Evolutionary conservation across 2,888 invertebrate genomes (phyloP).

Genomic region (Sicus ferrugineus): DNA sequence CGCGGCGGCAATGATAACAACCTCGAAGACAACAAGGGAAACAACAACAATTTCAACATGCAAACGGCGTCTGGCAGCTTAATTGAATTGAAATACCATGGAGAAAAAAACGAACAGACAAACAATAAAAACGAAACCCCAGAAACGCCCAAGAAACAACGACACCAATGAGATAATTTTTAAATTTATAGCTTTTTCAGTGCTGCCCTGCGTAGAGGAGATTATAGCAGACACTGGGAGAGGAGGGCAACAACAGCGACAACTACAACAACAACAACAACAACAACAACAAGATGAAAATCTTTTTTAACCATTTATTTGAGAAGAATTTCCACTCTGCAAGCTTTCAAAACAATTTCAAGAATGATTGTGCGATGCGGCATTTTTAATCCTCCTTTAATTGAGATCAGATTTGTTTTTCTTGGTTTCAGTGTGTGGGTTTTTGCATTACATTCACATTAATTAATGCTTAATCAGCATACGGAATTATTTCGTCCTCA

Average conservation of each 20-base stretch:
- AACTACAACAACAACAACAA: conserved; percentile 16
- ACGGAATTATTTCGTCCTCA: too few species aligned
- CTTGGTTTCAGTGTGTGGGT: too few species aligned
- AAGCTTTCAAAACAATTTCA: too few species aligned
- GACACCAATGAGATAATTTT: background rate
- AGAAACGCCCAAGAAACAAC: background rate
- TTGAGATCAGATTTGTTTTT: too few species aligned
- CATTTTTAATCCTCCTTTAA: background rate
- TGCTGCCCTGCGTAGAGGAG: background rate
- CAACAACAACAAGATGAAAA: conserved; percentile 13
- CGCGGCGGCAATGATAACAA: background rate
- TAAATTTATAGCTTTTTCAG: background rate
- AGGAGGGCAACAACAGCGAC: background rate
- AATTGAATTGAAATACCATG: background rate
- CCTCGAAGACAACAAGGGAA: background rate
- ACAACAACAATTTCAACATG: background rate
- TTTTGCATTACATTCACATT: too few species aligned
- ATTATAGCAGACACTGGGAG: background rate
- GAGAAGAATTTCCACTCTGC: too few species aligned
- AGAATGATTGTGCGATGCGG: too few species aligned
- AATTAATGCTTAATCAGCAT: too few species aligned
- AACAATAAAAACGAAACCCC: background rate
- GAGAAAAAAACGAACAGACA: background rate
- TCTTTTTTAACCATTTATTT: background rate
- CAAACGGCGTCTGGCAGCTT: background rate